Percentiles rank a stretch among this genome's conserved stretches.
phyloP scores from a whole-genome alignment of 1,140 invertebrate genomes.

The Gonioctena quinquepunctata region DNA sequence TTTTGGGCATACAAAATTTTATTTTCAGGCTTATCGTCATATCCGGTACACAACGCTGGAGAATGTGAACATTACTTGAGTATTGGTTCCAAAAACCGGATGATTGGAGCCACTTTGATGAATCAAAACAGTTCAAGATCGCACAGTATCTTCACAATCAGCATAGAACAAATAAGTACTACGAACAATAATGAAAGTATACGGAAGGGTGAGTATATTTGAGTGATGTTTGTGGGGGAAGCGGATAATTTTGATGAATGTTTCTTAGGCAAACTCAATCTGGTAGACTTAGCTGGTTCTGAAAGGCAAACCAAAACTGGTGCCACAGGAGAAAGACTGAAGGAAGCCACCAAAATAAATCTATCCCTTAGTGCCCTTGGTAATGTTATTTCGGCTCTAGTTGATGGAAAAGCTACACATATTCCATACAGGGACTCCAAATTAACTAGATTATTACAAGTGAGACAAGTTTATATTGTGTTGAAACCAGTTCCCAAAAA shows the following conservation, averaged over 20 bases:
- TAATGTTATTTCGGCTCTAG: constrained; percentile 92
- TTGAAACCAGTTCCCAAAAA: too few relatives aligned
- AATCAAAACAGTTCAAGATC: constrained; percentile 87
- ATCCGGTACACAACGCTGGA: constrained; percentile 60
- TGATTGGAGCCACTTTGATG: constrained; percentile 89
- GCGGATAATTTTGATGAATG: neutral
- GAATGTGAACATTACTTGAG: constrained; percentile 81
- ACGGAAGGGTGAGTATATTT: constrained; percentile 52
- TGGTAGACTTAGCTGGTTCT: constrained; percentile 89
- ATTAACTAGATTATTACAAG: constrained; percentile 84
- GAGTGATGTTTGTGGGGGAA: neutral
- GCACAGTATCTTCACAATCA: constrained; percentile 92
- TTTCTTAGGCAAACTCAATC: constrained; percentile 81
- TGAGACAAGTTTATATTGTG: constrained; percentile 51
- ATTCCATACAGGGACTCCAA: constrained; percentile 95
- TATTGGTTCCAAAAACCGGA: constrained; percentile 77
- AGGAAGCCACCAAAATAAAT: constrained; percentile 95
- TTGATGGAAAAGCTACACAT: constrained; percentile 87
- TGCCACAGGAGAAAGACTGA: constrained; percentile 82
- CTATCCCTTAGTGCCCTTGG: constrained; percentile 90
- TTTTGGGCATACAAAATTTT: too few relatives aligned
- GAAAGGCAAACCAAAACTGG: constrained; percentile 87
- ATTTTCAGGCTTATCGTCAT: constrained; percentile 50
- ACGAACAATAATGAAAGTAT: constrained; percentile 61
- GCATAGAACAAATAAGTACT: constrained; percentile 76